Evolutionary conservation across 2,888 invertebrate species (phyloP).

Genomic region (Lepeophtheirus nordmannii): DNA sequence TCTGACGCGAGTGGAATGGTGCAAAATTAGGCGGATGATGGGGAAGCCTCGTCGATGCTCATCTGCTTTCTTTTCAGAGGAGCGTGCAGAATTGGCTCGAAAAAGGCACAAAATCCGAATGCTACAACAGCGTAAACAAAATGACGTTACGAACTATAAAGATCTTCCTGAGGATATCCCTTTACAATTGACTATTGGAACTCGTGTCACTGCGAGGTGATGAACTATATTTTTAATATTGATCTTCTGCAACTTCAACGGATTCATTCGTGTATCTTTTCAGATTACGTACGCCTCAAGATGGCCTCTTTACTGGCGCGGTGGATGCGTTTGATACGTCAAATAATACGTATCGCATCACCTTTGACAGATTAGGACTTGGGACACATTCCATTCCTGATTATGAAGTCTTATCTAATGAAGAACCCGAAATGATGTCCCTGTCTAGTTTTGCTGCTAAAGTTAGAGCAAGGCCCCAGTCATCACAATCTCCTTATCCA

Average conservation of each 20-base stretch:
- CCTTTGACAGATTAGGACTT: slow-evolving; percentile 76
- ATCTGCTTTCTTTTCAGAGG: slow-evolving; percentile 86
- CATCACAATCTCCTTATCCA: slow-evolving; percentile 46
- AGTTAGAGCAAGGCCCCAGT: neutral
- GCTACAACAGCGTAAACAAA: slow-evolving; percentile 70
- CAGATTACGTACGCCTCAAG: slow-evolving; percentile 71
- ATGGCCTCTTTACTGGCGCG: slow-evolving; percentile 81
- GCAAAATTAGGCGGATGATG: slow-evolving; percentile 83
- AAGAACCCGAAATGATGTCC: slow-evolving; percentile 74
- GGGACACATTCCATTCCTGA: slow-evolving; percentile 93
- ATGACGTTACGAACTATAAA: slow-evolving; percentile 54
- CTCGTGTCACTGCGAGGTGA: slow-evolving; percentile 49
- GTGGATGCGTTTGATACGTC: slow-evolving; percentile 81
- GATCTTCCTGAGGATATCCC: slow-evolving; percentile 90
- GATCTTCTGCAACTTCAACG: neutral
- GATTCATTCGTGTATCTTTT: neutral
- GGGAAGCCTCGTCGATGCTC: slow-evolving; percentile 91
- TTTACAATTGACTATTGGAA: slow-evolving; percentile 80
- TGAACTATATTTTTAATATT: neutral
- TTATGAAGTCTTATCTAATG: slow-evolving; percentile 82
- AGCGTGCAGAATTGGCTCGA: slow-evolving; percentile 70
- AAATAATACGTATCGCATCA: slow-evolving; percentile 81
- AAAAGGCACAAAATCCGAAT: slow-evolving; percentile 80
- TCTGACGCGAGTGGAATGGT: slow-evolving; percentile 81
- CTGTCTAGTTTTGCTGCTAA: slow-evolving; percentile 49